Conservation (phyloP, 2,888 invertebrate genomes). For the Amphipoea lucens region DNA sequence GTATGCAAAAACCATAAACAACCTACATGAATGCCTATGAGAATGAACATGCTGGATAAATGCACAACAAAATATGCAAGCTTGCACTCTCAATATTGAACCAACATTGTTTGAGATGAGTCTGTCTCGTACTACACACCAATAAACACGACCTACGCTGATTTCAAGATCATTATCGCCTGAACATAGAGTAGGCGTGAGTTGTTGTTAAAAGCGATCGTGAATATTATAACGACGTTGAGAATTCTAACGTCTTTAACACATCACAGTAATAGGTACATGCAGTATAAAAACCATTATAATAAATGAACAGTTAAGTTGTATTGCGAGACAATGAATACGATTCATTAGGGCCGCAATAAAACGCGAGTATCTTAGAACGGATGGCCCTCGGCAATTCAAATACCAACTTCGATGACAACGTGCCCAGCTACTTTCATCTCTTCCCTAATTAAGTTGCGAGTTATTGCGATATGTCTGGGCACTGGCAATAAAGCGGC, state of each 20-base stretch:
- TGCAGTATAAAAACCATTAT: slow-evolving; percentile 77
- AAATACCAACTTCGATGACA: slow-evolving; percentile 77
- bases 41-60: slow-evolving; percentile 35
- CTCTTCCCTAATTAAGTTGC: slow-evolving; percentile 81
- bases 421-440: slow-evolving; percentile 75
- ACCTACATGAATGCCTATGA: slow-evolving; percentile 35
- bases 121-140: slow-evolving; percentile 68
- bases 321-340: slow-evolving; percentile 82
- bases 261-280: slow-evolving; percentile 72
- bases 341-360: slow-evolving; percentile 83
- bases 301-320: slow-evolving; percentile 83
- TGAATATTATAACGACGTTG: slow-evolving; percentile 83
- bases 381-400: slow-evolving; percentile 75
- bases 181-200: slow-evolving; percentile 80
- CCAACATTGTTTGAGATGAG: slow-evolving; percentile 71
- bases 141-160: slow-evolving; percentile 87
- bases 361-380: slow-evolving; percentile 76
- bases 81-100: slow-evolving; percentile 61
- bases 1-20: slow-evolving; percentile 50
- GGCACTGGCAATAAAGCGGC: slow-evolving; percentile 68
- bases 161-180: slow-evolving; percentile 87
- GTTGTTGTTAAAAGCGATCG: slow-evolving; percentile 81
- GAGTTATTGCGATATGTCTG: slow-evolving; percentile 75
- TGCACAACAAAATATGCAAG: slow-evolving; percentile 58
- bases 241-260: slow-evolving; percentile 74